Evolutionary conservation across 2,113 vertebrate genomes (phyloP).

Genomic region (Halichoeres trimaculatus): DNA sequence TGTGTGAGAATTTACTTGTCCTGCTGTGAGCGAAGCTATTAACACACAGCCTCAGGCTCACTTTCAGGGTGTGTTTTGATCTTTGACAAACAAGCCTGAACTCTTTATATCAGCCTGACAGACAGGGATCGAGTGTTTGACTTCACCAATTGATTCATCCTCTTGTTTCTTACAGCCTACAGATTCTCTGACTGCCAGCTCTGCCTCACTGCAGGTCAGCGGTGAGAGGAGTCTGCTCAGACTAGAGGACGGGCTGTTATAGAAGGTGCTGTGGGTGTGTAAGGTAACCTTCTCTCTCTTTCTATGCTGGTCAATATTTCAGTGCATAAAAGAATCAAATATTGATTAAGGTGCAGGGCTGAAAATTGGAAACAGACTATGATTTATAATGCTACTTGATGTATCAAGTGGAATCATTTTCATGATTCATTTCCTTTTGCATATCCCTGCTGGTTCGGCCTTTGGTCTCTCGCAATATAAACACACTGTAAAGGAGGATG

Average conservation of each 20-base stretch:
- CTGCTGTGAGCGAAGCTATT: slow-evolving; percentile 63
- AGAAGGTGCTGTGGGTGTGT: slow-evolving; percentile 61
- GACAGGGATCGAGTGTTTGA: slow-evolving; percentile 47
- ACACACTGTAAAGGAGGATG: slow-evolving; percentile 40
- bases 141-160: slow-evolving; percentile 68
- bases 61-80: slow-evolving; percentile 64
- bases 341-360: slow-evolving; percentile 47
- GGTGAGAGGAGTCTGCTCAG: slow-evolving; percentile 74
- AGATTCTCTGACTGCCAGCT: slow-evolving; percentile 63
- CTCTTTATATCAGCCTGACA: slow-evolving; percentile 58
- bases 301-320: slow-evolving; percentile 40
- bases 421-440: slow-evolving; percentile 62
- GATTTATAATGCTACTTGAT: slow-evolving; percentile 61
- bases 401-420: slow-evolving; percentile 53
- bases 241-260: slow-evolving; percentile 58
- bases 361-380: slow-evolving; percentile 49
- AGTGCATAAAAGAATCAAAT: slow-evolving; percentile 51
- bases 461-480: slow-evolving; percentile 41
- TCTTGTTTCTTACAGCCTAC: slow-evolving; percentile 64
- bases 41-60: slow-evolving; percentile 64
- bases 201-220: slow-evolving; percentile 68
- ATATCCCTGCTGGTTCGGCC: slow-evolving; percentile 23
- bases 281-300: slow-evolving; percentile 65
- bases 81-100: slow-evolving; percentile 61
- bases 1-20: slow-evolving; percentile 46